These are phyloP conservation scores for Tinea semifulvella DNA, from an alignment of 2,888 invertebrate species.

Conservation along the genomic window DNA sequence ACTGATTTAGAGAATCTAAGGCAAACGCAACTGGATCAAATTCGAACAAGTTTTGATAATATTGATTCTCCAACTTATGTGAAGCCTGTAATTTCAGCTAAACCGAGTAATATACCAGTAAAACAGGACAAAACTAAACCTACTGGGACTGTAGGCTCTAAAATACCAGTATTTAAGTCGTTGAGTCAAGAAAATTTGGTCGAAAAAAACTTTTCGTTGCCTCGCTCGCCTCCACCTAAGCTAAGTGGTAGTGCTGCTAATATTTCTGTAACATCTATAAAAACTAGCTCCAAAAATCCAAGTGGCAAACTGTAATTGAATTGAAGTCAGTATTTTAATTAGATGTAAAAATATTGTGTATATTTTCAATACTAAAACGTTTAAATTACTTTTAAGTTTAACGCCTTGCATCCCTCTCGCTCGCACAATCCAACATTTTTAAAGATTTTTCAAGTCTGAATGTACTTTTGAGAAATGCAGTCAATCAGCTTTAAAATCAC, in stretches of 20 bases:
- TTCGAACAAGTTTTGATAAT: slow-evolving; percentile 27
- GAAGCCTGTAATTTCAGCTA: slow-evolving; percentile 48
- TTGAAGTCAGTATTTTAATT: too few species aligned
- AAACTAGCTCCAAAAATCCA: slow-evolving; percentile 66
- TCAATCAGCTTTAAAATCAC: too few species aligned
- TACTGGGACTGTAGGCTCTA: slow-evolving; percentile 46
- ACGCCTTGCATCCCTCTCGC: too few species aligned
- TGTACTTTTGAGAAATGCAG: too few species aligned
- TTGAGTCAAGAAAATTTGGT: slow-evolving; percentile 57
- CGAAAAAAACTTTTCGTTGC: slow-evolving; percentile 46
- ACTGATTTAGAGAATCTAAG: slow-evolving; percentile 65
- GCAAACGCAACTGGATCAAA: slow-evolving; percentile 62
- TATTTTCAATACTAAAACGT: too few species aligned
- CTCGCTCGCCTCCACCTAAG: slow-evolving; percentile 47
- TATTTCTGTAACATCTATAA: slow-evolving; percentile 69
- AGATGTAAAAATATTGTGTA: too few species aligned
- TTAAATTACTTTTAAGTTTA: too few species aligned
- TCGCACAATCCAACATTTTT: too few species aligned
- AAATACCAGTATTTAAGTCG: slow-evolving; percentile 63
- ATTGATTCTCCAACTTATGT: slow-evolving; percentile 31
- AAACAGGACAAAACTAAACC: slow-evolving; percentile 44
- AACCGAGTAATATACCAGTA: slow-evolving; percentile 59
- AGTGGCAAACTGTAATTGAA: slow-evolving; percentile 51
- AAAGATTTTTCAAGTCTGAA: too few species aligned
- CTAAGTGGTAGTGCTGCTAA: slow-evolving; percentile 42